Percentiles rank a stretch among this genome's conserved stretches.
These are phyloP conservation scores for Lydus trimaculatus DNA, from an alignment of 2,888 invertebrate species.

Conservation along the genomic window DNA sequence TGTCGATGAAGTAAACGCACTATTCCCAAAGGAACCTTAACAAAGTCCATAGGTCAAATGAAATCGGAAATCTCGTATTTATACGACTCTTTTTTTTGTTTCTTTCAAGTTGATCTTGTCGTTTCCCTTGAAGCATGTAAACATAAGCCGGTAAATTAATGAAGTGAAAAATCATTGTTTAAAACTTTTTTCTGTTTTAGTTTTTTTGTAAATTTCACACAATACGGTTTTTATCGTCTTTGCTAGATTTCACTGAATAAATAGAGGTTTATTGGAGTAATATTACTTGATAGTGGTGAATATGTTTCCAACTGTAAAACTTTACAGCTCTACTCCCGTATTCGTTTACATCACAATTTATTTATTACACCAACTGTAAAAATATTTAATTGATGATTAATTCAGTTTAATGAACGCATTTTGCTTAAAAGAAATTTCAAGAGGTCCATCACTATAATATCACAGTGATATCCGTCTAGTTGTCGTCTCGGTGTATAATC, in stretches of 20 bases:
- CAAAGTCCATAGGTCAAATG: constrained; percentile 30
- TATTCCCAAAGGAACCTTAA: constrained; percentile 23
- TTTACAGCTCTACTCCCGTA: no score
- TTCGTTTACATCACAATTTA: not conserved
- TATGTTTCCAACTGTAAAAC: no score
- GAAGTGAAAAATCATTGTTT: not conserved
- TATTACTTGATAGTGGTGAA: no score
- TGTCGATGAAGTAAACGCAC: constrained; percentile 32
- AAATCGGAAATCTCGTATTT: constrained; percentile 30
- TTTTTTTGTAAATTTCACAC: no score
- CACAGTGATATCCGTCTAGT: not conserved
- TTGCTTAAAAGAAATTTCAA: not conserved
- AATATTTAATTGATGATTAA: not conserved
- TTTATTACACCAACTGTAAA: not conserved
- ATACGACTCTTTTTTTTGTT: not conserved
- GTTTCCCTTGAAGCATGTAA: not conserved
- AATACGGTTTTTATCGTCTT: no score
- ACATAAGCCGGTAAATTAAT: not conserved
- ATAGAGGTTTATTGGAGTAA: no score
- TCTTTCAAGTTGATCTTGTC: not conserved
- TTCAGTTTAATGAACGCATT: not conserved
- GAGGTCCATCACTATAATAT: not conserved
- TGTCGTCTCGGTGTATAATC: not conserved
- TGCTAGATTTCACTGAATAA: no score
- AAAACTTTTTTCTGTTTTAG: not conserved